A percentile compares a stretch with the other conserved stretches of the same genome.
Evolutionary conservation across 2,113 vertebrate species (phyloP).

Genomic region (Chloropsis cyanopogon): DNA sequence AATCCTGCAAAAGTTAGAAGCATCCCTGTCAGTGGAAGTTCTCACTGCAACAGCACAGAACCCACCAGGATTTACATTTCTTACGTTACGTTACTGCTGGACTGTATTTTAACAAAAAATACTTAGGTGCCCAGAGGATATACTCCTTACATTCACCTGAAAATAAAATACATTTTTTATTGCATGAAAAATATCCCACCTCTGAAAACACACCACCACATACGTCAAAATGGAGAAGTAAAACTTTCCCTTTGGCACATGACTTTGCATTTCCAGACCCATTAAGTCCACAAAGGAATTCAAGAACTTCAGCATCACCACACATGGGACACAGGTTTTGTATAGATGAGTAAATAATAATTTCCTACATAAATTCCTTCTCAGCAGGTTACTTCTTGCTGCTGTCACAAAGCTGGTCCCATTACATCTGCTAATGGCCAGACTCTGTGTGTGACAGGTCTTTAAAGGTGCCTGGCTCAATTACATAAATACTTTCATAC

Average conservation of each 20-base stretch:
- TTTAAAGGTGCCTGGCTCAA: background rate
- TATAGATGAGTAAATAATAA: background rate
- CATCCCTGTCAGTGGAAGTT: background rate
- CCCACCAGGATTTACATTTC: background rate
- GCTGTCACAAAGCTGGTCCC: background rate
- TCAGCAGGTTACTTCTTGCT: background rate
- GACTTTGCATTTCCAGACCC: background rate
- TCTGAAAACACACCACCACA: background rate
- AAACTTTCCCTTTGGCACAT: background rate
- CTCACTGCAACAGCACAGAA: background rate
- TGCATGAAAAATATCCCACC: background rate
- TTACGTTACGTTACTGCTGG: background rate
- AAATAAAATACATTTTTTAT: background rate
- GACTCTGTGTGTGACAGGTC: background rate
- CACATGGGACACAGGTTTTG: rapidly evolving
- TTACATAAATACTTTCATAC: background rate
- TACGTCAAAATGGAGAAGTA: background rate
- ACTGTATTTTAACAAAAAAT: background rate
- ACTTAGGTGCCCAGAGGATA: background rate
- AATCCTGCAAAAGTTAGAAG: slow-evolving; percentile 73
- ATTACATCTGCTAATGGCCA: background rate
- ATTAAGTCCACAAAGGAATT: background rate
- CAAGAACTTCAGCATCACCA: background rate
- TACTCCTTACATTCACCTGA: background rate
- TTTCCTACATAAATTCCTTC: background rate